phyloP scores from a whole-genome alignment of 1,140 invertebrate species.

The Drosophila quadrilineata region DNA sequence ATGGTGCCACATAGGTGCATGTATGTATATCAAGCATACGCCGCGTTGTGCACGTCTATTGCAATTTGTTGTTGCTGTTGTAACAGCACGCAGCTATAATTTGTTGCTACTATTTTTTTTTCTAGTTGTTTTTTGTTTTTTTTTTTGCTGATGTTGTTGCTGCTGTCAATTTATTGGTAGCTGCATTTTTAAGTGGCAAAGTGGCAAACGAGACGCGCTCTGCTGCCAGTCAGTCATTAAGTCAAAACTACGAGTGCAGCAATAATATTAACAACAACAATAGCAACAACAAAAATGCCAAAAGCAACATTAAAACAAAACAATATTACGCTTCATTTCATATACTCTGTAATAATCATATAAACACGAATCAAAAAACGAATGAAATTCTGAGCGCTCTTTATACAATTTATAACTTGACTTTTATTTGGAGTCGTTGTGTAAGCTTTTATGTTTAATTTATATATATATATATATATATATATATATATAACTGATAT shows the following conservation, averaged over 20 bases:
- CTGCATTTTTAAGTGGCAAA: conserved; percentile 65
- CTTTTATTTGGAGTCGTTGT: too few species aligned
- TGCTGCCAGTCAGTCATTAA: conserved; percentile 49
- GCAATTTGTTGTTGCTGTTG: conserved; percentile 41
- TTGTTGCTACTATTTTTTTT: conserved; percentile 27
- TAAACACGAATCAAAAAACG: too few species aligned
- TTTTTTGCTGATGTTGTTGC: conserved; percentile 13
- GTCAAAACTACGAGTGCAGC: conserved; percentile 28
- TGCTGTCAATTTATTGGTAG: conserved; percentile 59
- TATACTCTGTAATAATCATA: neutral
- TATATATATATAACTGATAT: too few species aligned
- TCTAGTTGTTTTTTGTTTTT: conserved; percentile 1
- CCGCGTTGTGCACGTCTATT: conserved; percentile 55
- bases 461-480: too few species aligned
- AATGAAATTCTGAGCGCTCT: too few species aligned
- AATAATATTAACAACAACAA: conserved; percentile 3
- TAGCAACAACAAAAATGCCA: neutral
- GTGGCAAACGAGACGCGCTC: conserved; percentile 59
- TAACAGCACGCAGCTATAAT: conserved; percentile 14
- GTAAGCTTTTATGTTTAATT: too few species aligned
- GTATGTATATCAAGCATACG: conserved; percentile 60
- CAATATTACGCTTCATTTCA: neutral
- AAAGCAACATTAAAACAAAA: neutral
- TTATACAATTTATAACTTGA: too few species aligned
- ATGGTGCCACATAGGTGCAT: neutral